Conservation (phyloP, 2,888 invertebrate genomes). For the Anthrax anthrax region DNA sequence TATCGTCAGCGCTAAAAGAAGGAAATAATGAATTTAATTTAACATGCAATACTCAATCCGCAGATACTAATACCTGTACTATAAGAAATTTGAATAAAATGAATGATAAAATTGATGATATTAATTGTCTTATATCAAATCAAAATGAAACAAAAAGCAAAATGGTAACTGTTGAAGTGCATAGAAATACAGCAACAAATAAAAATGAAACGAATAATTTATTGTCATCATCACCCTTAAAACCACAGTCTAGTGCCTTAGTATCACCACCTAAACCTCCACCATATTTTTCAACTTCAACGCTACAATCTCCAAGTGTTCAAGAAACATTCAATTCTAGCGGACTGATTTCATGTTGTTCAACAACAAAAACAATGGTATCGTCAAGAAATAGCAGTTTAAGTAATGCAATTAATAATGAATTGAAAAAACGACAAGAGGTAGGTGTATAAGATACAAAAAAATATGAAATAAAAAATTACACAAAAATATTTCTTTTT, state of each 20-base stretch:
- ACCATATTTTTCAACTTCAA: conserved; percentile 23
- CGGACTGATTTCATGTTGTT: no score
- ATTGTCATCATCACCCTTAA: conserved; percentile 12
- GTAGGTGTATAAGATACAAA: conserved; percentile 32
- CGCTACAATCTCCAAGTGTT: background rate
- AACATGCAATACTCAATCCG: background rate
- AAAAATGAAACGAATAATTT: conserved; percentile 5
- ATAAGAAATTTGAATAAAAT: background rate
- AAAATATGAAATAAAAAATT: conserved; percentile 9
- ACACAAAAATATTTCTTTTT: background rate
- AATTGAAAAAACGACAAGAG: conserved; percentile 52
- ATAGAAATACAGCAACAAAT: conserved; percentile 36
- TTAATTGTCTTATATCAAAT: conserved; percentile 33
- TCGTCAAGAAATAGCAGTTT: conserved; percentile 37
- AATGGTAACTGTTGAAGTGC: conserved; percentile 65
- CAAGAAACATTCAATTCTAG: no score
- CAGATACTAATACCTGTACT: background rate
- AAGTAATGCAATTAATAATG: conserved; percentile 54
- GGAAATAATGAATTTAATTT: background rate
- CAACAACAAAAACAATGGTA: conserved; percentile 12
- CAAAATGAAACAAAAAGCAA: conserved; percentile 43
- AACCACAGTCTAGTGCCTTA: no score
- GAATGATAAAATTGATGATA: conserved; percentile 28
- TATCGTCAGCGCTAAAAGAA: conserved; percentile 1
- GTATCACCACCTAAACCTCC: no score